A percentile compares a stretch with the other conserved stretches of the same genome.
Evolutionary conservation across 2,888 invertebrate species (phyloP).

Genomic region (Chymomyza fuscimana): DNA sequence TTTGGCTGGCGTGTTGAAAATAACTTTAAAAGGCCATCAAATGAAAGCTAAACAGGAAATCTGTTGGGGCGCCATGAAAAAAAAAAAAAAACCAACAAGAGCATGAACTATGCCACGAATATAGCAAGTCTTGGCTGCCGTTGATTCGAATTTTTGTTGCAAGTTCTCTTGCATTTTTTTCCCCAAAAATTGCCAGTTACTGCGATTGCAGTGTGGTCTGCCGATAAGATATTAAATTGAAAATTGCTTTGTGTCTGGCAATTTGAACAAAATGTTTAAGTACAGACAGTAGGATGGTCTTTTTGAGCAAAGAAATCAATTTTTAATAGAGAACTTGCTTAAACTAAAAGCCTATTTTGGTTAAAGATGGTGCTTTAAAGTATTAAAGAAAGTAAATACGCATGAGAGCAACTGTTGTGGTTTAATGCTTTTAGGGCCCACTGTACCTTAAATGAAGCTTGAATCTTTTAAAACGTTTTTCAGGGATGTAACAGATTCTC

Average conservation of each 20-base stretch:
- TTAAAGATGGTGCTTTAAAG: no score
- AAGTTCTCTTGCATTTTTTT: not conserved
- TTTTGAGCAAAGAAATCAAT: no score
- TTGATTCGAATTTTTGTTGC: not conserved
- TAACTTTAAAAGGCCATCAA: slow-evolving; percentile 71
- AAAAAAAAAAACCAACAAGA: not conserved
- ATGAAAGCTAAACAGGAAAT: slow-evolving; percentile 56
- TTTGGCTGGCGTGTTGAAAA: slow-evolving; percentile 49
- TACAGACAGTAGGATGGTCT: not conserved
- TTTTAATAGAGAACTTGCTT: no score
- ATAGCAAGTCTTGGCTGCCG: not conserved
- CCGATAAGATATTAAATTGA: slow-evolving; percentile 66
- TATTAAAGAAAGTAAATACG: no score
- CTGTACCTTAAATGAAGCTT: no score
- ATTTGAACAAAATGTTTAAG: not conserved
- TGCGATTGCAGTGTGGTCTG: slow-evolving; percentile 25
- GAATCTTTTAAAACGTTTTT: no score
- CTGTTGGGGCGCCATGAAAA: slow-evolving; percentile 26
- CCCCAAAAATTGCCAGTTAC: slow-evolving; percentile 56
- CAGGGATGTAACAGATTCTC: no score
- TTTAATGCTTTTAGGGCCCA: no score
- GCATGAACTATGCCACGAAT: not conserved
- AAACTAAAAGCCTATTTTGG: no score
- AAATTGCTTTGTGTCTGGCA: slow-evolving; percentile 45
- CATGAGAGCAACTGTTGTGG: no score